Evolutionary conservation across 1,140 invertebrate genomes (phyloP), one percentile per base, ranked within the genome.

Genomic region (Lepidotrigona ventralis): DNA sequence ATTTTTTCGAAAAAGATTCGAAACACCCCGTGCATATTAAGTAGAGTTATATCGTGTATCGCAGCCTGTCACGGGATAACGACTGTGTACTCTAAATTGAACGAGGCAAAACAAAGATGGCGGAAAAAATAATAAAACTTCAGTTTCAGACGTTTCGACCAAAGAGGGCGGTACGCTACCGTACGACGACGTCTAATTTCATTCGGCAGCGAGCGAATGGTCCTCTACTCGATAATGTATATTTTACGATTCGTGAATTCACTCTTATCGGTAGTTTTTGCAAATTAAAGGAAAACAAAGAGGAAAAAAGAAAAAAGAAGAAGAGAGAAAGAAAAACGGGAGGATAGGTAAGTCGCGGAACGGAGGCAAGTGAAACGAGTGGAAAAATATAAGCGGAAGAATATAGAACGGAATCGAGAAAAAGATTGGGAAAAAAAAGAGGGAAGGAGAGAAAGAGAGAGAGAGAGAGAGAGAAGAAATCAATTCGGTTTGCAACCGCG

Each of bases 401-500:
- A 64, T 9, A 51, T 51, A 21, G 58, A 46, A 5, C 29, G 23
- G 53, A 39, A 46, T 15, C 21, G 26, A 23, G 58, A n/a, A 60
- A 19, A 53, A 21, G 68, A 46, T 46, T n/a, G 68, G 39, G 33
- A 2, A 8, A 39, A 21, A 70, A 70, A 70, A n/a, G 5, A 21
- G 23, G 19, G 39, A 46, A 23, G 9, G 58, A n/a, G 23, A 12
- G 11, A 14, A 12, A 60, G 21, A 60, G 23, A 4, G 12, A 5
- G 4, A 23, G 0, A 8, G 17, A 3, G 8, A 8, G 6, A 46
- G 26, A 15, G 19, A n/a, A 53, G 53, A 58, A 81, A 81, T 81
- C 80, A 76, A 81, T 81, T 76, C 64, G 63, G 72, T 68, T 81
- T 73, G 79, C 70, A 63, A 53, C 72, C 46, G 69, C 73, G 73